phyloP scores from a whole-genome alignment of 2,888 invertebrate species.

The Acleris literana region DNA sequence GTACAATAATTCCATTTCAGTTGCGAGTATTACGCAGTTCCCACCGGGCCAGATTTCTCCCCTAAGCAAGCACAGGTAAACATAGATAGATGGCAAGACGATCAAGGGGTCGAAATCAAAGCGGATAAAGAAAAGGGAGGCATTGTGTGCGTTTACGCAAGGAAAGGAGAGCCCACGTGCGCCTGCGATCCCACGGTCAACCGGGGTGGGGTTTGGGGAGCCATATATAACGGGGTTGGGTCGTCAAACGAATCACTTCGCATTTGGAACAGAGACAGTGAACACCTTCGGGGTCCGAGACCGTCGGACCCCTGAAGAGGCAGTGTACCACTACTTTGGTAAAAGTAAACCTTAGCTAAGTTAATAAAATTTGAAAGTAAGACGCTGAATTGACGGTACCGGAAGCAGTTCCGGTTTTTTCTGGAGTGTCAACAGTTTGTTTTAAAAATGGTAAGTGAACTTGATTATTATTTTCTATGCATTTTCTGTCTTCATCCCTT shows the following conservation, averaged over 20 bases:
- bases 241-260: slow-evolving; percentile 62
- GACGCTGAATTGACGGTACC: slow-evolving; percentile 56
- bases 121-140: slow-evolving; percentile 70
- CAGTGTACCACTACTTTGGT: too few relatives aligned
- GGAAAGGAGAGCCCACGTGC: slow-evolving; percentile 67
- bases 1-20: slow-evolving; percentile 73
- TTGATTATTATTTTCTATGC: neutral
- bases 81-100: slow-evolving; percentile 76
- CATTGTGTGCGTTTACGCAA: slow-evolving; percentile 78
- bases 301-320: slow-evolving; percentile 58
- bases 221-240: slow-evolving; percentile 64
- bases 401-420: too few relatives aligned
- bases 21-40: slow-evolving; percentile 69
- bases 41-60: slow-evolving; percentile 78
- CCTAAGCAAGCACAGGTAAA: slow-evolving; percentile 75
- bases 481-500: too few relatives aligned
- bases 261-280: slow-evolving; percentile 58
- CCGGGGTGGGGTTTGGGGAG: slow-evolving; percentile 62
- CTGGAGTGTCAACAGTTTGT: too few relatives aligned
- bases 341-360: too few relatives aligned
- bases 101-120: slow-evolving; percentile 75
- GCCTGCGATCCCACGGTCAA: slow-evolving; percentile 73
- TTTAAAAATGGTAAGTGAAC: slow-evolving; percentile 40
- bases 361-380: slow-evolving; percentile 49
- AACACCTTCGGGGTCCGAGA: slow-evolving; percentile 66